Conservation (phyloP, 2,797 vertebrate genomes). For the Tangara arthus region DNA sequence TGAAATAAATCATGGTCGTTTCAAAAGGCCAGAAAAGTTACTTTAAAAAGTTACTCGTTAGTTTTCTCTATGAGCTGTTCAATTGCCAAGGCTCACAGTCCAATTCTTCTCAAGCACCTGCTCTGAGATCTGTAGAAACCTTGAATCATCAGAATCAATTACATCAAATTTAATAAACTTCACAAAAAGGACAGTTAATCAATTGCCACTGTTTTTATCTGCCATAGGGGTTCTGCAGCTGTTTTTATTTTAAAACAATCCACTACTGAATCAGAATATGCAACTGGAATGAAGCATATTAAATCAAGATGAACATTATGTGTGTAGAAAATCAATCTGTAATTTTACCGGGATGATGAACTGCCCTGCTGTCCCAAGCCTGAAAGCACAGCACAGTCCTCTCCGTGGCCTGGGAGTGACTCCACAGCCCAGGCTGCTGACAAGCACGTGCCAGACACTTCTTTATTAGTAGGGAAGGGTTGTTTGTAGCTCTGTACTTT, state of each 20-base stretch:
- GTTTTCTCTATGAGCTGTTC: background rate
- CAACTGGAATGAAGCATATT: background rate
- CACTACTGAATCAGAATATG: background rate
- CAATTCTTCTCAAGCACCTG: background rate
- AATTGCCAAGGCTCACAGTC: background rate
- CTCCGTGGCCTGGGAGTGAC: background rate
- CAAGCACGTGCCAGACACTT: background rate
- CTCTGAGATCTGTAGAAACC: background rate
- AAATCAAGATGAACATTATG: background rate
- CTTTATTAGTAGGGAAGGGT: background rate
- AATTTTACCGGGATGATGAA: background rate
- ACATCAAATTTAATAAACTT: constrained; percentile 12
- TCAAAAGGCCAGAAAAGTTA: background rate
- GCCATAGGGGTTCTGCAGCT: background rate
- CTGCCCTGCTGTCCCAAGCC: background rate
- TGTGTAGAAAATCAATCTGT: background rate
- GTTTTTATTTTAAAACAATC: constrained; percentile 16
- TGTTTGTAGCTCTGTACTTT: background rate
- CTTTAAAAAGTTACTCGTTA: background rate
- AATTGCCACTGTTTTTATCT: background rate
- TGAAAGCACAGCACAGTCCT: background rate
- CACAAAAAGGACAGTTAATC: background rate
- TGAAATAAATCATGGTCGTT: background rate
- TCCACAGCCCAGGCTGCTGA: background rate
- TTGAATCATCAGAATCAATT: background rate